Conservation (phyloP, 2,888 invertebrate genomes). For the Rhingia rostrata region DNA sequence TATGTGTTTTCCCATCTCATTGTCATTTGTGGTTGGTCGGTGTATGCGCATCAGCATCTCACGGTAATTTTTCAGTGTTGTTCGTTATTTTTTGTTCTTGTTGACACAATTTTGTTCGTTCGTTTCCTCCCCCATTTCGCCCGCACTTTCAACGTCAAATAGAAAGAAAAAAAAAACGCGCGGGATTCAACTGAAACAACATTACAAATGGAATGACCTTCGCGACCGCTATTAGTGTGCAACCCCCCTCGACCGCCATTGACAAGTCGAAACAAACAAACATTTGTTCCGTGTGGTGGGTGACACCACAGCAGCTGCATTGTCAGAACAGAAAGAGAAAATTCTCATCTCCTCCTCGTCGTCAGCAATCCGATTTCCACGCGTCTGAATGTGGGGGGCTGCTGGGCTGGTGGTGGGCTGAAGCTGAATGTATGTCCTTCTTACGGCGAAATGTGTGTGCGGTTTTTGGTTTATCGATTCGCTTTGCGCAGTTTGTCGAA, state of each 20-base stretch:
- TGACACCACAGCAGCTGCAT: constrained; percentile 5
- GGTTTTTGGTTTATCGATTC: constrained; percentile 69
- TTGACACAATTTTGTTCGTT: constrained; percentile 50
- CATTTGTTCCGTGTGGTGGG: constrained; percentile 36
- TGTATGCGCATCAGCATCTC: constrained; percentile 73
- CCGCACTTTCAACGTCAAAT: neutral
- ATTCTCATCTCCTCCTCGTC: neutral
- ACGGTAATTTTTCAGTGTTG: constrained; percentile 52
- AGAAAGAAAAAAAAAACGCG: constrained; percentile 36
- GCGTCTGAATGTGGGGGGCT: constrained; percentile 33
- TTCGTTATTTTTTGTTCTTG: constrained; percentile 27
- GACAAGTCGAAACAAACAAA: constrained; percentile 57
- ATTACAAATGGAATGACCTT: constrained; percentile 67
- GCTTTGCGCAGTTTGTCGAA: constrained; percentile 73
- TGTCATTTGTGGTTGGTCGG: constrained; percentile 64
- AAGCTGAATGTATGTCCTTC: too few species aligned
- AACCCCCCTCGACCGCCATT: neutral
- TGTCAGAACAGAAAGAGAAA: constrained; percentile 40
- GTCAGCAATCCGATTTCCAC: constrained; percentile 42
- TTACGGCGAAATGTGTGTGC: constrained; percentile 42
- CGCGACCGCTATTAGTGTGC: constrained; percentile 61
- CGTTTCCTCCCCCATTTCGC: neutral
- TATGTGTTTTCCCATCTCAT: constrained; percentile 62
- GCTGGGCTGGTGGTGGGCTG: neutral
- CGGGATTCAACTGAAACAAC: constrained; percentile 27